phyloP scores from a whole-genome alignment of 2,113 vertebrate genomes.

The Edolisoma coerulescens region DNA sequence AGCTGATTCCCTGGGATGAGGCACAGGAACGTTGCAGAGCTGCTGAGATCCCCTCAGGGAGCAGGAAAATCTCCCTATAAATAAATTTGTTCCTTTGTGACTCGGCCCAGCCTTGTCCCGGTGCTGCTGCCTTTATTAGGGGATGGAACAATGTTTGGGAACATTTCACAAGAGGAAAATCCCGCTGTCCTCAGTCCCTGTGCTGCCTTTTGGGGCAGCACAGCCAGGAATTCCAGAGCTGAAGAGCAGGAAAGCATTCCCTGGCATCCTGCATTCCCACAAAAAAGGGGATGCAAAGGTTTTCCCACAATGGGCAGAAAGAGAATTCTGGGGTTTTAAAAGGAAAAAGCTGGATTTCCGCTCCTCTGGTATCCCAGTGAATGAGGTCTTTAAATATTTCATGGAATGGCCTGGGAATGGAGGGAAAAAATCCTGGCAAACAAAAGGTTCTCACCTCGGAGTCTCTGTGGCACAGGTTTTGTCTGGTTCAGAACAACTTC shows the following conservation, averaged over 20 bases:
- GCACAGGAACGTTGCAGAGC: not conserved
- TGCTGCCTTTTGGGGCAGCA: not conserved
- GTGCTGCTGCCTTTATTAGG: not conserved
- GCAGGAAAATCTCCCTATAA: not conserved
- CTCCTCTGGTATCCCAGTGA: not conserved
- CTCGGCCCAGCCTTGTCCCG: not conserved
- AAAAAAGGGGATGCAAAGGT: not conserved
- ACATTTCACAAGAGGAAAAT: not conserved
- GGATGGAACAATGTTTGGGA: not conserved
- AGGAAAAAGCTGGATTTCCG: not conserved
- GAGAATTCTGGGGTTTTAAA: not conserved
- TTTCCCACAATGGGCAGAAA: not conserved
- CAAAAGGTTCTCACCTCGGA: not conserved
- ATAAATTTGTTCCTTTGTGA: not conserved
- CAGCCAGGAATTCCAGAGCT: not conserved
- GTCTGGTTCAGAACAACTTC: not conserved
- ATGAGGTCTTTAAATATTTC: not conserved
- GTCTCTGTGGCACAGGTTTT: not conserved
- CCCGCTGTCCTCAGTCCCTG: not conserved
- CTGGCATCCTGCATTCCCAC: not conserved
- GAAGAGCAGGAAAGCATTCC: not conserved
- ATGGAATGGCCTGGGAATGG: not conserved
- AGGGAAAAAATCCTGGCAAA: not conserved
- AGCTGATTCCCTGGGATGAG: not conserved
- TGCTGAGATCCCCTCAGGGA: not conserved